phyloP scores from a whole-genome alignment of 2,113 vertebrate species.

The Limanda limanda region DNA sequence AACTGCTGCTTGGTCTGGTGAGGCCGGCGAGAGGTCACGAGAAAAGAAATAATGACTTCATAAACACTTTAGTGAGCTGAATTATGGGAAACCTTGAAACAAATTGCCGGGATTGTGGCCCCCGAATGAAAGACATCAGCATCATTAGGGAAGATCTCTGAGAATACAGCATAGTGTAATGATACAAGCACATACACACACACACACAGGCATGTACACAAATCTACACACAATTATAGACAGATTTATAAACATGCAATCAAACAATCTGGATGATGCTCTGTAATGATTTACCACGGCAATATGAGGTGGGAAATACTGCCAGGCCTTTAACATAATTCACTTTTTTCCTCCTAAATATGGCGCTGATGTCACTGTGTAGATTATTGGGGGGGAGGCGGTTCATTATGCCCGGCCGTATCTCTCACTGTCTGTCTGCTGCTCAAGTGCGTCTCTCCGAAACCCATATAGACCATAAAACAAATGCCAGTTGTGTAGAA shows the following conservation, averaged over 20 bases:
- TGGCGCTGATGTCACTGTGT: conserved; percentile 72
- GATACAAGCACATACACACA: conserved; percentile 8
- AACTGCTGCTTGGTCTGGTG: conserved; percentile 13
- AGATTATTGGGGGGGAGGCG: conserved; percentile 71
- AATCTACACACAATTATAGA: conserved; percentile 43
- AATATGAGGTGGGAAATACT: conserved; percentile 77
- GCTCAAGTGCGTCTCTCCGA: conserved; percentile 52
- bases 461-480: conserved; percentile 81
- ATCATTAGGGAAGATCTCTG: conserved; percentile 40
- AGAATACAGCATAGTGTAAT: conserved; percentile 26
- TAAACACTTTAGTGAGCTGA: conserved; percentile 26
- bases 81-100: conserved; percentile 20
- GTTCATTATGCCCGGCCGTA: conserved; percentile 71
- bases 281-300: conserved; percentile 79
- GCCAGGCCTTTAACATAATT: conserved; percentile 80
- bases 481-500: conserved; percentile 79
- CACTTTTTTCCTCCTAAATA: conserved; percentile 74
- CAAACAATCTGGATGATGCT: conserved; percentile 68
- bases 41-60: conserved; percentile 36
- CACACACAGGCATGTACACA: conserved; percentile 5
- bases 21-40: conserved; percentile 24
- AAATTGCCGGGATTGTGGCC: conserved; percentile 37
- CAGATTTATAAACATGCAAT: conserved; percentile 74
- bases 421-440: conserved; percentile 62
- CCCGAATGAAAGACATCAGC: conserved; percentile 37